Percentiles rank a stretch among this genome's conserved stretches.
phyloP scores from a whole-genome alignment of 2,113 vertebrate species.

The Cyprinodon brontotheroides region DNA sequence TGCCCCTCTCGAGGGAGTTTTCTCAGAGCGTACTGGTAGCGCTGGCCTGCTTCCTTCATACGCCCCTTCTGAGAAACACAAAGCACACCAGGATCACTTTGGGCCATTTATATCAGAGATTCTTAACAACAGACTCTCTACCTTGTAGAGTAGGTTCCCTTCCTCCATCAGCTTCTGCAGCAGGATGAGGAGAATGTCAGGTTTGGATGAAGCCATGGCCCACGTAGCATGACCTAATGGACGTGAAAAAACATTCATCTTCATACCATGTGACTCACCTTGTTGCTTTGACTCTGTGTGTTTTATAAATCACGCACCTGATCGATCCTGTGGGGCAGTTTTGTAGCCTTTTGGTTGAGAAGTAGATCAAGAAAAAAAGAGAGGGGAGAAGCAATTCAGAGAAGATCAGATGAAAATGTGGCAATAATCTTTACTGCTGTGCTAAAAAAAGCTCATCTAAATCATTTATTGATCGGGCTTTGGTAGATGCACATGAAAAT shows the following conservation, averaged over 20 bases:
- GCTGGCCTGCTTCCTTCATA: slow-evolving; percentile 97
- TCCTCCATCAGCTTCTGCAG: slow-evolving; percentile 99
- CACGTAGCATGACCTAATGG: slow-evolving; percentile 95
- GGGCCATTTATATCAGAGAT: background rate
- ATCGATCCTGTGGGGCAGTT: slow-evolving; percentile 81
- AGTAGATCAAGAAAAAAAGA: slow-evolving; percentile 32
- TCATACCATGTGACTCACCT: slow-evolving; percentile 9
- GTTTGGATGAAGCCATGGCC: slow-evolving; percentile 99
- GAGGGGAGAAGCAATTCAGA: slow-evolving; percentile 33
- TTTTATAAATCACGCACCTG: slow-evolving; percentile 78
- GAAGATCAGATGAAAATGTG: slow-evolving; percentile 28
- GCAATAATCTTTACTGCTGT: slow-evolving; percentile 12
- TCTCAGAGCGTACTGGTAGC: slow-evolving; percentile 94
- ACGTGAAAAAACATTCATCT: slow-evolving; percentile 41
- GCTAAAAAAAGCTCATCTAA: slow-evolving; percentile 3
- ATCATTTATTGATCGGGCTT: slow-evolving; percentile 25
- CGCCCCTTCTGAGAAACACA: slow-evolving; percentile 88
- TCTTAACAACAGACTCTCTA: slow-evolving; percentile 39
- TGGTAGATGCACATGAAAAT: slow-evolving; percentile 10
- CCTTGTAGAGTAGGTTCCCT: slow-evolving; percentile 96
- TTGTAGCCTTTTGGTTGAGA: slow-evolving; percentile 76
- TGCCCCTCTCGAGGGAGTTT: slow-evolving; percentile 94
- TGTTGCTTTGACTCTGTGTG: slow-evolving; percentile 17
- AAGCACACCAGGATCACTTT: slow-evolving; percentile 18
- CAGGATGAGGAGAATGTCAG: slow-evolving; percentile 96